Evolutionary conservation across 2,888 invertebrate species (phyloP).

Genomic region (Criorhina ranunculi): DNA sequence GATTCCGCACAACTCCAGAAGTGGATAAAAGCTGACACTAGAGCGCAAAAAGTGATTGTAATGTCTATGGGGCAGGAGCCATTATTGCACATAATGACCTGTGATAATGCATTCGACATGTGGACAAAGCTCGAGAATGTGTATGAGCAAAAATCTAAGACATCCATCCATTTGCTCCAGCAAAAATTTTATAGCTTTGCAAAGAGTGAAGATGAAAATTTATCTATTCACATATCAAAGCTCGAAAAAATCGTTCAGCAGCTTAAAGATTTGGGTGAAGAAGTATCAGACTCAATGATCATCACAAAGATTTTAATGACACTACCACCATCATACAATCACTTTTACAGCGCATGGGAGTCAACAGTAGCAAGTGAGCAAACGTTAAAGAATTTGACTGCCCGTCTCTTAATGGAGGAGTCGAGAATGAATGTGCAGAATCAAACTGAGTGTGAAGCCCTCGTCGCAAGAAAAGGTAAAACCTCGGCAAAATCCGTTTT

Average conservation of each 20-base stretch:
- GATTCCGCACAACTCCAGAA: constrained; percentile 12
- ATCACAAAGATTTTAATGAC: constrained; percentile 55
- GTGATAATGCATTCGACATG: constrained; percentile 71
- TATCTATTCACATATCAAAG: constrained; percentile 74
- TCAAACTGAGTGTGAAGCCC: constrained; percentile 18
- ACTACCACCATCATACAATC: constrained; percentile 16
- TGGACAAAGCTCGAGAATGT: constrained; percentile 74
- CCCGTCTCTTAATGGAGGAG: constrained; percentile 46
- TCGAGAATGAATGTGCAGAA: constrained; percentile 28
- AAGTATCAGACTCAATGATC: constrained; percentile 38
- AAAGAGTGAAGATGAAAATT: constrained; percentile 68
- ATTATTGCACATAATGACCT: constrained; percentile 74
- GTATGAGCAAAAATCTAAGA: constrained; percentile 81
- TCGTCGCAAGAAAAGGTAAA: constrained; percentile 30
- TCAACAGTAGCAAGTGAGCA: constrained; percentile 25
- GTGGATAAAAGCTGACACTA: constrained; percentile 50
- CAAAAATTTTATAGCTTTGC: constrained; percentile 33
- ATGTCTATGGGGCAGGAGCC: constrained; percentile 73
- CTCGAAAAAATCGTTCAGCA: constrained; percentile 69
- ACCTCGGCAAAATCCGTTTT: not conserved
- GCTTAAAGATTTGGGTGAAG: constrained; percentile 51
- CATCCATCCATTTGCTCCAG: constrained; percentile 78
- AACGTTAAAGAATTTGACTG: constrained; percentile 37
- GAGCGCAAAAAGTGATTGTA: constrained; percentile 65
- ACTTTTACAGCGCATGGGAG: no score